These are phyloP conservation scores for Drosophila triauraria DNA, from an alignment of 1,140 invertebrate species.

Conservation along the genomic window DNA sequence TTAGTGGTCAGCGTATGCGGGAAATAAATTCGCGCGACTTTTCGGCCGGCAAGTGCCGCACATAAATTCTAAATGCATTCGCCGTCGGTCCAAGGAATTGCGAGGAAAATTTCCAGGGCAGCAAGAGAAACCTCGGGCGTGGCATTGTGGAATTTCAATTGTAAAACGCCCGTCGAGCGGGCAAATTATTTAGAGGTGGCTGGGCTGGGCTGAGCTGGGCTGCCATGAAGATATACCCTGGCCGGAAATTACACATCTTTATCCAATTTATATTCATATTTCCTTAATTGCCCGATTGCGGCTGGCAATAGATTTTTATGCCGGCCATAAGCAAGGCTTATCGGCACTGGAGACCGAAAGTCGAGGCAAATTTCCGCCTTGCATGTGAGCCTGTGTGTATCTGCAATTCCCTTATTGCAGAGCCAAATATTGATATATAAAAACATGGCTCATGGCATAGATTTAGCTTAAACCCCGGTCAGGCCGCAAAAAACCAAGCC, in stretches of 20 bases:
- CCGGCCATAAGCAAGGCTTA: constrained; percentile 43
- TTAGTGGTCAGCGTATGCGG: constrained; percentile 63
- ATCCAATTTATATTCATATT: constrained; percentile 57
- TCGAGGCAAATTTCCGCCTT: constrained; percentile 23
- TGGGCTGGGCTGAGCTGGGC: not conserved
- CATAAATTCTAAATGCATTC: constrained; percentile 82
- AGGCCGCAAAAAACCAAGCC: constrained; percentile 51
- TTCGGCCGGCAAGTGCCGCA: constrained; percentile 79
- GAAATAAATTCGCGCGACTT: constrained; percentile 77
- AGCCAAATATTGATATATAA: constrained; percentile 76
- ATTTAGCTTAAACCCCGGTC: constrained; percentile 64
- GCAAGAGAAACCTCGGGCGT: not conserved
- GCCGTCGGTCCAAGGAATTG: constrained; percentile 40
- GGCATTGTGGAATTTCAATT: constrained; percentile 60
- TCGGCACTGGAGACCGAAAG: constrained; percentile 27
- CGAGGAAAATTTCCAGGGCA: constrained; percentile 3
- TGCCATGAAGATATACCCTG: constrained; percentile 11
- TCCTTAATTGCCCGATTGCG: constrained; percentile 52
- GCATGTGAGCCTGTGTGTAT: constrained; percentile 9
- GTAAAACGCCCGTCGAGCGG: constrained; percentile 43
- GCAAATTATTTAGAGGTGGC: constrained; percentile 25
- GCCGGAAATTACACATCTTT: constrained; percentile 41
- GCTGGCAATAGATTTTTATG: constrained; percentile 50
- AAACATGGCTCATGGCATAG: constrained; percentile 71
- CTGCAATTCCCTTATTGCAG: constrained; percentile 53